Evolutionary conservation across 2,888 invertebrate species (phyloP).

Genomic region (Entomobrya multifasciata): DNA sequence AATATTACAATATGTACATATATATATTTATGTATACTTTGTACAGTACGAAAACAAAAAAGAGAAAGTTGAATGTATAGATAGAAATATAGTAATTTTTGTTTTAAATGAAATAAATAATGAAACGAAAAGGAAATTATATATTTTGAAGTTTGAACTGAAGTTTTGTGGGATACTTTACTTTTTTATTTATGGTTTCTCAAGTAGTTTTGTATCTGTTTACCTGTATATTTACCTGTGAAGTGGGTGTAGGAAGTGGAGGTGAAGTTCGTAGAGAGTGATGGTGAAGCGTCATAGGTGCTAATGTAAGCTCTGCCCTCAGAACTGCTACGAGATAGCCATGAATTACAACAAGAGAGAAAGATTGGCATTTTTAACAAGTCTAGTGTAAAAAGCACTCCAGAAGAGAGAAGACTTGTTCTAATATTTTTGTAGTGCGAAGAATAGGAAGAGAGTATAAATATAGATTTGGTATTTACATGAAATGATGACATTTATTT

Average conservation of each 20-base stretch:
- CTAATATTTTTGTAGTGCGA: neutral
- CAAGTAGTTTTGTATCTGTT: constrained; percentile 20
- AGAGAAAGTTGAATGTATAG: constrained; percentile 9
- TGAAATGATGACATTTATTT: constrained; percentile 45
- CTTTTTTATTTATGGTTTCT: constrained; percentile 2
- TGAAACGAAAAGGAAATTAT: constrained; percentile 7
- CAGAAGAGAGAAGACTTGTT: constrained; percentile 21
- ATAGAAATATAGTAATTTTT: neutral
- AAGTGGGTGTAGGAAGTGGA: constrained; percentile 80
- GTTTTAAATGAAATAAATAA: neutral
- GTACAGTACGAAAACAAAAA: constrained; percentile 20
- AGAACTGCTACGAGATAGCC: constrained; percentile 74
- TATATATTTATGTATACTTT: constrained; percentile 11
- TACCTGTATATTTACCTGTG: constrained; percentile 79
- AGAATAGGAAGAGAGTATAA: neutral
- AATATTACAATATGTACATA: constrained; percentile 23
- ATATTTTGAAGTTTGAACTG: neutral
- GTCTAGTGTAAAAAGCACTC: constrained; percentile 41
- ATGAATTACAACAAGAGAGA: constrained; percentile 56
- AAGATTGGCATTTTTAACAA: constrained; percentile 56
- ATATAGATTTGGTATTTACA: neutral
- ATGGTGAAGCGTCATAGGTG: constrained; percentile 80
- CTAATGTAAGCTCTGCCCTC: constrained; percentile 80
- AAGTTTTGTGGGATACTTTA: neutral
- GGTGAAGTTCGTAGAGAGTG: constrained; percentile 80